Conservation (phyloP, 2,888 invertebrate species). For the Cyclophora punctaria region DNA sequence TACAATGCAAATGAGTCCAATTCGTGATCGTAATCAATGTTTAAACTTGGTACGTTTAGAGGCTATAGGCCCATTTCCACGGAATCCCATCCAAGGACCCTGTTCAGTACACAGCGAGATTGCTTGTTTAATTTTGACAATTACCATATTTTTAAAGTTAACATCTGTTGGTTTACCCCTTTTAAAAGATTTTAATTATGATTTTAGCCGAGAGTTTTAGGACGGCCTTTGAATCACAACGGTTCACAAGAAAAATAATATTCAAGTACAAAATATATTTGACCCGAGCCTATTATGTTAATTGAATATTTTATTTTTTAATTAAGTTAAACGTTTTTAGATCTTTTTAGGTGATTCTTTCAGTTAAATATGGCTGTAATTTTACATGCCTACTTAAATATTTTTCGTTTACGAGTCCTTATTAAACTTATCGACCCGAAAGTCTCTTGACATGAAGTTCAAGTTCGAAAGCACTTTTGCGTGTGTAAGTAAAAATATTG, state of each 20-base stretch:
- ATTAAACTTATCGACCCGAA: too few relatives aligned
- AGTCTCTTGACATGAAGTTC: too few relatives aligned
- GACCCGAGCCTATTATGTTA: not conserved
- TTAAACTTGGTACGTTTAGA: constrained; percentile 52
- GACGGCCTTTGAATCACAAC: constrained; percentile 6
- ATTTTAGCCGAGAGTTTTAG: constrained; percentile 21
- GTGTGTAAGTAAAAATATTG: too few relatives aligned
- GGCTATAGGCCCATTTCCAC: constrained; percentile 56
- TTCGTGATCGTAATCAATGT: constrained; percentile 60
- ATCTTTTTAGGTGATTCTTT: too few relatives aligned
- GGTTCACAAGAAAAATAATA: not conserved
- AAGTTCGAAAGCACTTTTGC: too few relatives aligned
- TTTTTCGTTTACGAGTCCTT: too few relatives aligned
- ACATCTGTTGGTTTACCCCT: constrained; percentile 47
- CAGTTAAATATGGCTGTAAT: too few relatives aligned
- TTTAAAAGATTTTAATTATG: constrained; percentile 39
- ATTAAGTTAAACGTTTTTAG: too few relatives aligned
- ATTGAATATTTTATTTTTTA: not conserved
- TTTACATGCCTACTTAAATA: too few relatives aligned
- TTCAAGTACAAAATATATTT: constrained; percentile 1
- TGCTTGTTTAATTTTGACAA: constrained; percentile 59
- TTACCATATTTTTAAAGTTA: constrained; percentile 54
- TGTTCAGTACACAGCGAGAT: constrained; percentile 51
- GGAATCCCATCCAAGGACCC: constrained; percentile 39
- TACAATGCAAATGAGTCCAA: constrained; percentile 58